Conservation (phyloP, 2,113 vertebrate genomes). For the Parotia lawesii region DNA sequence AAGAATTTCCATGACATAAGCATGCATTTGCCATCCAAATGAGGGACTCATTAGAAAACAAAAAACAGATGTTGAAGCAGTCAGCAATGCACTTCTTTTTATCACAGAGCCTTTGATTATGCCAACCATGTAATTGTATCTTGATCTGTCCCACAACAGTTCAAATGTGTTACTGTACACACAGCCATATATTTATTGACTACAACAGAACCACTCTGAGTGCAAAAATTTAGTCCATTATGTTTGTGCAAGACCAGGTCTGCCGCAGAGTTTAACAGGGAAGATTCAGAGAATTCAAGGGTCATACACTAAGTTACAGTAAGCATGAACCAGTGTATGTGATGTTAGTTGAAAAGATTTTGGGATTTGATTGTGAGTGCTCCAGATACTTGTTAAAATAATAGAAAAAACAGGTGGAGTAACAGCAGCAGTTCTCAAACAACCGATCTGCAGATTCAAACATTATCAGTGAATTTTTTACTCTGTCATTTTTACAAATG, state of each 20-base stretch:
- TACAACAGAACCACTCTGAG: neutral
- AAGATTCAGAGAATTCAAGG: neutral
- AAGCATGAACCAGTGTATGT: neutral
- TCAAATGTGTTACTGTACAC: neutral
- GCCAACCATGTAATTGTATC: neutral
- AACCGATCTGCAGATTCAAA: neutral
- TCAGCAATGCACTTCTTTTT: neutral
- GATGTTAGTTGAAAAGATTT: neutral
- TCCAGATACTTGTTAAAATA: neutral
- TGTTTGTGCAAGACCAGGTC: neutral
- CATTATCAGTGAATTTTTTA: neutral
- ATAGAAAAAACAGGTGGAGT: neutral
- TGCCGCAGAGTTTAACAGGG: neutral
- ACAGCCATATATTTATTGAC: neutral
- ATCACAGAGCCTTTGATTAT: neutral
- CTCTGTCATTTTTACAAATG: neutral
- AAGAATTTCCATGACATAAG: neutral
- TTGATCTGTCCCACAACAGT: neutral
- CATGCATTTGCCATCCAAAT: neutral
- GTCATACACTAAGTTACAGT: neutral
- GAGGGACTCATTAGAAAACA: neutral
- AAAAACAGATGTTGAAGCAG: neutral
- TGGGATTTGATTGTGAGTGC: neutral
- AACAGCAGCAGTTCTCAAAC: neutral
- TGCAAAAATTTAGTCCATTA: neutral